Evolutionary conservation across 2,113 vertebrate genomes (phyloP).

Genomic region (Callipepla californica): DNA sequence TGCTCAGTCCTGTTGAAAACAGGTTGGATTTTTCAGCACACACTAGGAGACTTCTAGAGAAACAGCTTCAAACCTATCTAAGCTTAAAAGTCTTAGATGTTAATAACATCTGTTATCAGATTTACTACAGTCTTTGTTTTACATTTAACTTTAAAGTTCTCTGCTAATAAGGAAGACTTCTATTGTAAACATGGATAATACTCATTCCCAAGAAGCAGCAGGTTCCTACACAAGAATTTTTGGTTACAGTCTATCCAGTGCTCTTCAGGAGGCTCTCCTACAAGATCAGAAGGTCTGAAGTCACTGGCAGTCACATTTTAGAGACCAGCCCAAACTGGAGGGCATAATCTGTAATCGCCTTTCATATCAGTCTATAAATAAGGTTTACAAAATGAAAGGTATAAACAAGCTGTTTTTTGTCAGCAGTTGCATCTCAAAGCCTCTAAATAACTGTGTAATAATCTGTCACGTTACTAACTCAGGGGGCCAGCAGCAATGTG

Average conservation of each 20-base stretch:
- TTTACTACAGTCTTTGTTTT: background rate
- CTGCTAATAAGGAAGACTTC: background rate
- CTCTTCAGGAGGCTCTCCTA: background rate
- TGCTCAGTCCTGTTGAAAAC: background rate
- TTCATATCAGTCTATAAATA: background rate
- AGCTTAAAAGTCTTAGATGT: background rate
- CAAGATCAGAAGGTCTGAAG: background rate
- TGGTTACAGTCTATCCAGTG: background rate
- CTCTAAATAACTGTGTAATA: background rate
- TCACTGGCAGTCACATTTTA: background rate
- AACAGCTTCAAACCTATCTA: background rate
- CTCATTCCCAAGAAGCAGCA: background rate
- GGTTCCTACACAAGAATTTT: background rate
- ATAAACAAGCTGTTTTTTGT: background rate
- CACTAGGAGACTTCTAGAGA: background rate
- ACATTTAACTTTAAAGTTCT: background rate
- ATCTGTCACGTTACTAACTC: background rate
- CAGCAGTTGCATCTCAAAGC: background rate
- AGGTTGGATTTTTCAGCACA: background rate
- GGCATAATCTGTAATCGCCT: background rate
- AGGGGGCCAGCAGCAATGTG: background rate
- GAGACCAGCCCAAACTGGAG: background rate
- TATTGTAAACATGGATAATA: background rate
- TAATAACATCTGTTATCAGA: background rate
- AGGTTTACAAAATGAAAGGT: background rate